Percentiles rank a stretch among this genome's conserved stretches.
Conservation (phyloP, 1,140 invertebrate species). For the Zaprionus davidi region DNA sequence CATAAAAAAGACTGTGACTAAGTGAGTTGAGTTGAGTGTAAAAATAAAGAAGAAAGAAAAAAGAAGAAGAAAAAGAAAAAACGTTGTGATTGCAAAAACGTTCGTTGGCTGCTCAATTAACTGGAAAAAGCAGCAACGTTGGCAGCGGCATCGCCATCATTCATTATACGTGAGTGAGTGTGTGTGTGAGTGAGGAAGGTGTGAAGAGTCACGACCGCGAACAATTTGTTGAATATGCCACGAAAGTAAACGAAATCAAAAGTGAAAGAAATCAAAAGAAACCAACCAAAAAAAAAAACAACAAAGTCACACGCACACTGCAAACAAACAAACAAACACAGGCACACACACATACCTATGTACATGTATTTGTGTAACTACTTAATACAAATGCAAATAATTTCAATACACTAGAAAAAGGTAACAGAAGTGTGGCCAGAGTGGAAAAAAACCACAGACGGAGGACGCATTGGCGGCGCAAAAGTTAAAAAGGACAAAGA, state of each 20-base stretch:
- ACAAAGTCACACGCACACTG: slow-evolving; percentile 7
- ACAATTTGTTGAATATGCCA: slow-evolving; percentile 77
- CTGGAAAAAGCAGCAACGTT: slow-evolving; percentile 56
- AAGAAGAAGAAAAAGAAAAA: slow-evolving; percentile 26
- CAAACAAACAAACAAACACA: slow-evolving; percentile 2
- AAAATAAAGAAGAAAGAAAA: slow-evolving; percentile 24
- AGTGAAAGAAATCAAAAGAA: slow-evolving; percentile 36
- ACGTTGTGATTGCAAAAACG: slow-evolving; percentile 52
- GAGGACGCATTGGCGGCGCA: slow-evolving; percentile 67
- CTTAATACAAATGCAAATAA: slow-evolving; percentile 57
- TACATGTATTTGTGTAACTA: slow-evolving; percentile 28
- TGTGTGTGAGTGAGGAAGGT: slow-evolving; percentile 40
- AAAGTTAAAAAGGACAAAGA: slow-evolving; percentile 80
- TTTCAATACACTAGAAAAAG: slow-evolving; percentile 39
- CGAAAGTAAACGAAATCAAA: slow-evolving; percentile 65
- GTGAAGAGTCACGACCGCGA: slow-evolving; percentile 64
- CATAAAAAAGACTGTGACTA: slow-evolving; percentile 20
- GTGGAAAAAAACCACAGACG: slow-evolving; percentile 46
- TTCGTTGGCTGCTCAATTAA: slow-evolving; percentile 61
- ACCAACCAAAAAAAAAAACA: neutral
- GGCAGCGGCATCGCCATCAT: slow-evolving; percentile 39
- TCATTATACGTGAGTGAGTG: slow-evolving; percentile 7
- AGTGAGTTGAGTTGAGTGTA: slow-evolving; percentile 20
- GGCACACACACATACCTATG: neutral
- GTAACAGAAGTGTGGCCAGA: slow-evolving; percentile 36